These are phyloP conservation scores for Siniperca knerii DNA, from an alignment of 2,113 vertebrate genomes.

Conservation along the genomic window DNA sequence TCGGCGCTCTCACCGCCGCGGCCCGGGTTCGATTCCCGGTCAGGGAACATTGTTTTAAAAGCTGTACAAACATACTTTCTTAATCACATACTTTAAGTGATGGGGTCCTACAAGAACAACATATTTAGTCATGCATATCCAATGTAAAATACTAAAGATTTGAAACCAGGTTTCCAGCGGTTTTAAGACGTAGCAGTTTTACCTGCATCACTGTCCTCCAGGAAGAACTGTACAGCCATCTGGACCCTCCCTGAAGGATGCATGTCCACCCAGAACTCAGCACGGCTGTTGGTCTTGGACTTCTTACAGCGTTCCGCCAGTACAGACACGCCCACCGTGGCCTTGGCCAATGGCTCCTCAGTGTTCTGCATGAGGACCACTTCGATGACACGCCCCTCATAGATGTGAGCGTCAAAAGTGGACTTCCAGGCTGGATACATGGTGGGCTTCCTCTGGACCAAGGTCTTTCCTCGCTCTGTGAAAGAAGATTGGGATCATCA, in stretches of 20 bases:
- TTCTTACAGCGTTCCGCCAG: slow-evolving; percentile 95
- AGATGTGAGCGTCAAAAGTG: slow-evolving; percentile 94
- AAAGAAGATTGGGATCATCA: slow-evolving; percentile 15
- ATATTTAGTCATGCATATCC: neutral
- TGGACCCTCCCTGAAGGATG: slow-evolving; percentile 82
- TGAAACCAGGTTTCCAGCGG: neutral
- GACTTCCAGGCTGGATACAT: slow-evolving; percentile 96
- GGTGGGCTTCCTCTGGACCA: slow-evolving; percentile 96
- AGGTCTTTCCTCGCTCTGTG: slow-evolving; percentile 94
- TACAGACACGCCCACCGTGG: slow-evolving; percentile 91
- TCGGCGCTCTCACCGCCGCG: slow-evolving; percentile 72
- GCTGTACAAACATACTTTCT: neutral
- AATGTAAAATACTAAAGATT: neutral
- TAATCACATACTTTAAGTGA: neutral
- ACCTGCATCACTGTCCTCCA: slow-evolving; percentile 82
- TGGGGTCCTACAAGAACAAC: neutral
- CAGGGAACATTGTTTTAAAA: slow-evolving; percentile 57
- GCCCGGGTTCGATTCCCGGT: slow-evolving; percentile 78
- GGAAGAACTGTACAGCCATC: slow-evolving; percentile 81
- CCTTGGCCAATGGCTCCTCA: slow-evolving; percentile 92
- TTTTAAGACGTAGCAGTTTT: slow-evolving; percentile 1
- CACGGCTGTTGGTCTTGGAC: slow-evolving; percentile 82
- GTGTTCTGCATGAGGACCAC: slow-evolving; percentile 93
- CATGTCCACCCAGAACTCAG: slow-evolving; percentile 94
- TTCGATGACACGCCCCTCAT: slow-evolving; percentile 95